Evolutionary conservation across 1,140 invertebrate genomes (phyloP).

Genomic region (Monochamus saltuarius): DNA sequence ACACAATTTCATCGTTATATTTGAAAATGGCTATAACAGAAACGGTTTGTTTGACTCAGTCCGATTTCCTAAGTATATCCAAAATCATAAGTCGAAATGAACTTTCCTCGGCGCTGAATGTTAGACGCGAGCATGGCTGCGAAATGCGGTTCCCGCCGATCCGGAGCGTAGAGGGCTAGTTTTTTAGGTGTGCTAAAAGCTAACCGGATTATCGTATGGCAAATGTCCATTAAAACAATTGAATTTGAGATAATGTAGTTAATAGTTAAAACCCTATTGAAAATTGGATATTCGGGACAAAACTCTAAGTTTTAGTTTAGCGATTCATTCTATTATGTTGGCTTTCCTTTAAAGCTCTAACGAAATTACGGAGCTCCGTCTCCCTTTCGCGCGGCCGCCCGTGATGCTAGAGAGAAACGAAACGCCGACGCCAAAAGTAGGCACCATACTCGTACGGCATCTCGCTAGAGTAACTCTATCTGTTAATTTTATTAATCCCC

Average conservation of each 20-base stretch:
- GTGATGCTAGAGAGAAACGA: conserved; percentile 12
- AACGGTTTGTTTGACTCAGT: too few species aligned
- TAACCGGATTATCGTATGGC: conserved; percentile 19
- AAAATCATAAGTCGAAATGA: too few species aligned
- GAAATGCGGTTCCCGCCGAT: background rate
- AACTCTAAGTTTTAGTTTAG: conserved; percentile 29
- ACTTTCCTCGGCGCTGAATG: background rate
- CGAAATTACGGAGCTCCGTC: conserved; percentile 17
- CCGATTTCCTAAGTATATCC: too few species aligned
- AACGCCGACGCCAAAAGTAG: conserved; percentile 25
- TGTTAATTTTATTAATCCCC: conserved; percentile 40
- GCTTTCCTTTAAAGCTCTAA: conserved; percentile 27
- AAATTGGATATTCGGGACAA: conserved; percentile 37
- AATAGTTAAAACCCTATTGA: conserved; percentile 41
- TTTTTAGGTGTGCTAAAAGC: background rate
- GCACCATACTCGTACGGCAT: conserved; percentile 20
- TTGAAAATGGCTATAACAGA: too few species aligned
- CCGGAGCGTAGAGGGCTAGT: background rate
- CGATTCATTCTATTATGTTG: conserved; percentile 23
- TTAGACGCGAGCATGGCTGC: background rate
- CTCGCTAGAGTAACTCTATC: conserved; percentile 37
- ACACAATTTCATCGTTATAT: too few species aligned
- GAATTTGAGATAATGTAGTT: conserved; percentile 40
- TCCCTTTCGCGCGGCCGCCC: background rate
- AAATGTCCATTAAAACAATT: conserved; percentile 40